Conservation (phyloP, 2,888 invertebrate genomes). For the Watsonalla binaria region DNA sequence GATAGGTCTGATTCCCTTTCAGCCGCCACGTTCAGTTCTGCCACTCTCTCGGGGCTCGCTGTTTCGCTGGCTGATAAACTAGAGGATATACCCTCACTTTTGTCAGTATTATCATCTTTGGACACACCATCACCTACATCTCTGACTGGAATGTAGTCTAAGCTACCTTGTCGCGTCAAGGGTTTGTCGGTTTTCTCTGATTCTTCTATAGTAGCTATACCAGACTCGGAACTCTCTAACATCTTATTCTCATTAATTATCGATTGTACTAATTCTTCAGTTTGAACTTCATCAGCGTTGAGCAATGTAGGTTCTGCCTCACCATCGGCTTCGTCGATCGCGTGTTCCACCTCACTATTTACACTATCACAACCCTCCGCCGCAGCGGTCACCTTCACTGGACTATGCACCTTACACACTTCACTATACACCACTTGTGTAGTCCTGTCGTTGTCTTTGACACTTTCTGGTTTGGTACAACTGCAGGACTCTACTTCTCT, state of each 20-base stretch:
- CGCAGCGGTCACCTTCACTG: constrained; percentile 50
- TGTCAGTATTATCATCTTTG: constrained; percentile 69
- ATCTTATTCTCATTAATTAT: constrained; percentile 54
- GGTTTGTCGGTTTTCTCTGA: constrained; percentile 57
- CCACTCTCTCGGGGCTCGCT: constrained; percentile 66
- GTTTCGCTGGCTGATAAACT: constrained; percentile 71
- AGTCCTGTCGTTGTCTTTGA: constrained; percentile 41
- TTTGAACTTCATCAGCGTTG: constrained; percentile 21
- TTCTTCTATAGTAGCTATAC: constrained; percentile 49
- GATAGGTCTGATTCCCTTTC: constrained; percentile 82
- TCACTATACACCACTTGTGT: constrained; percentile 78
- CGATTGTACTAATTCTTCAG: constrained; percentile 49
- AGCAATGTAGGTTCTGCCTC: constrained; percentile 27
- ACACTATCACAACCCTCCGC: constrained; percentile 61
- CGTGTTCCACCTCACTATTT: constrained; percentile 51
- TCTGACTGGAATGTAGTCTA: constrained; percentile 73
- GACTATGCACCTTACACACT: constrained; percentile 81
- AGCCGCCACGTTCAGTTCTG: constrained; percentile 52
- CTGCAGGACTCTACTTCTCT: constrained; percentile 65
- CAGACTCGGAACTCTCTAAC: constrained; percentile 62
- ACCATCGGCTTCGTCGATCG: constrained; percentile 41
- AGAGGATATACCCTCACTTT: constrained; percentile 71
- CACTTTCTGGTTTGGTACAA: constrained; percentile 39
- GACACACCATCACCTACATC: constrained; percentile 62
- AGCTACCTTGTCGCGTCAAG: constrained; percentile 62